Percentiles rank a stretch among this genome's conserved stretches.
Conservation (phyloP, 2,888 invertebrate species). For the Polyommatus icarus region DNA sequence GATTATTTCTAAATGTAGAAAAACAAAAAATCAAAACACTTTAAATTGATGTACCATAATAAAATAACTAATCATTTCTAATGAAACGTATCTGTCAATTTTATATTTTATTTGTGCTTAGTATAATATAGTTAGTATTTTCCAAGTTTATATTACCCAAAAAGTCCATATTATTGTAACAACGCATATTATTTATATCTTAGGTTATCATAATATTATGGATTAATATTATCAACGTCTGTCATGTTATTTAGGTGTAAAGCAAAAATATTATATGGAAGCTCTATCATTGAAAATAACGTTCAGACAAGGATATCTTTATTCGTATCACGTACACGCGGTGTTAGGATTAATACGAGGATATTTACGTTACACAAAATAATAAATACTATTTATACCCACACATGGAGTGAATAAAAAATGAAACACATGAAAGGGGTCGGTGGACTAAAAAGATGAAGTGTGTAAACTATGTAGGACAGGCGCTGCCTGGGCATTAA, state of each 20-base stretch:
- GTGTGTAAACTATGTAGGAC: slow-evolving; percentile 58
- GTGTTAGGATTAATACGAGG: slow-evolving; percentile 12
- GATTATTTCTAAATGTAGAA: too few species aligned
- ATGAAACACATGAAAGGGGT: slow-evolving; percentile 27
- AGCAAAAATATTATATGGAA: neutral
- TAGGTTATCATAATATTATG: too few species aligned
- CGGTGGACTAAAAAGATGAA: slow-evolving; percentile 58
- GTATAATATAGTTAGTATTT: too few species aligned
- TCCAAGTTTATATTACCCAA: too few species aligned
- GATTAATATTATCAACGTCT: neutral
- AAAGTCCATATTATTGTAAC: too few species aligned
- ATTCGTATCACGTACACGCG: slow-evolving; percentile 16
- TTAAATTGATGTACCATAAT: too few species aligned
- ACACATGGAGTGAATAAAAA: slow-evolving; percentile 12
- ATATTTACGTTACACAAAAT: slow-evolving; percentile 27
- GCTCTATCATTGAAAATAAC: slow-evolving; percentile 3
- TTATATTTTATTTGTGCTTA: too few species aligned
- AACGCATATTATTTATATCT: too few species aligned
- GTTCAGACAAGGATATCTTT: neutral
- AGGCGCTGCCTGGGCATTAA: slow-evolving; percentile 63
- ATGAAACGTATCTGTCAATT: too few species aligned
- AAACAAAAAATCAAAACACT: too few species aligned
- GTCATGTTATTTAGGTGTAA: neutral
- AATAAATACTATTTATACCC: slow-evolving; percentile 1
- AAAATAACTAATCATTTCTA: too few species aligned